Percentiles rank a stretch among this genome's conserved stretches.
Evolutionary conservation across 2,113 vertebrate genomes (phyloP).

Genomic region (Bubo blakistoni): DNA sequence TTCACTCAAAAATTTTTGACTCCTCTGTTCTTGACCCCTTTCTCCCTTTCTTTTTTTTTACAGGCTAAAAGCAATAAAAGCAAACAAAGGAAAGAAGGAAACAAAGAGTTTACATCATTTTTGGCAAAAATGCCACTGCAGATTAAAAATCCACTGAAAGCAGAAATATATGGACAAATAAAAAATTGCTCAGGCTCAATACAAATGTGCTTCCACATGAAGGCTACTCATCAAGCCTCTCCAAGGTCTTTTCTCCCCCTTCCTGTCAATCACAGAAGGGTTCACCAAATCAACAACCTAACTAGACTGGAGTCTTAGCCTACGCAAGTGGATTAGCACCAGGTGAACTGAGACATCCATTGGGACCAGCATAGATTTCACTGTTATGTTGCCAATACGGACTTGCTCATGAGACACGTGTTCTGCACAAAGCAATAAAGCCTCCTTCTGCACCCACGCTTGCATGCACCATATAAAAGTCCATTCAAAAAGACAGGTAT

Average conservation of each 20-base stretch:
- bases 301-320: background rate
- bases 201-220: background rate
- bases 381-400: background rate
- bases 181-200: background rate
- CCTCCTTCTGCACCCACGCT: accelerated
- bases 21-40: background rate
- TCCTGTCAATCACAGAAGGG: background rate
- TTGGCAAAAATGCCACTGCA: background rate
- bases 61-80: background rate
- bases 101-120: background rate
- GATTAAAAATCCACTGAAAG: background rate
- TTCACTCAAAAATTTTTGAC: background rate
- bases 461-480: background rate
- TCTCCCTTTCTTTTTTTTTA: background rate
- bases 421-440: background rate
- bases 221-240: background rate
- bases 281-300: background rate
- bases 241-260: background rate
- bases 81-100: background rate
- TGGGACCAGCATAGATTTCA: background rate
- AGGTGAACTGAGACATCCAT: background rate
- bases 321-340: background rate
- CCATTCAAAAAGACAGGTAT: background rate
- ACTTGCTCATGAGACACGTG: accelerated
- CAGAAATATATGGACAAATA: background rate